A percentile compares a stretch with the other conserved stretches of the same genome.
Evolutionary conservation across 2,888 invertebrate species (phyloP).

Genomic region (Sarcophaga subvicina): DNA sequence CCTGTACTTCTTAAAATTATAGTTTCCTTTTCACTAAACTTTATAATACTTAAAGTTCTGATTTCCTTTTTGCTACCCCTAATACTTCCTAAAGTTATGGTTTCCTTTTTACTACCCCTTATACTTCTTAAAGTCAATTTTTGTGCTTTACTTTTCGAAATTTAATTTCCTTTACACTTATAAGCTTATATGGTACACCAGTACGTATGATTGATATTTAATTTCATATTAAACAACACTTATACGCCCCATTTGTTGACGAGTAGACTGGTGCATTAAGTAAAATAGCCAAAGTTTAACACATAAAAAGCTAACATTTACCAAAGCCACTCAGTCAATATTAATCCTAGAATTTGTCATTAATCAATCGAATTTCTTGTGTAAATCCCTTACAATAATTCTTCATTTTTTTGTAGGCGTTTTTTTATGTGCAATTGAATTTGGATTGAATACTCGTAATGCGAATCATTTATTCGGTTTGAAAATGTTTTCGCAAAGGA

Average conservation of each 20-base stretch:
- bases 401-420: not conserved
- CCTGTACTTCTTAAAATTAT: no score
- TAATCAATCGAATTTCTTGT: conserved; percentile 2
- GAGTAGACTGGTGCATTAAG: not conserved
- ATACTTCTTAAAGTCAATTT: no score
- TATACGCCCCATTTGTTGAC: not conserved
- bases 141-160: no score
- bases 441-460: not conserved
- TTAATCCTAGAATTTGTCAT: conserved; percentile 11
- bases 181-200: no score
- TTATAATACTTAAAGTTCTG: no score
- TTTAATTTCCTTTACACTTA: no score
- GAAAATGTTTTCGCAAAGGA: not conserved
- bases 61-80: no score
- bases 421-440: not conserved
- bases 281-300: not conserved
- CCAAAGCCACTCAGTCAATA: not conserved
- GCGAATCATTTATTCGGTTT: not conserved
- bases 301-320: not conserved
- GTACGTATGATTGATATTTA: conserved; percentile 34
- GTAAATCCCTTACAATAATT: not conserved
- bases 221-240: not conserved
- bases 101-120: no score
- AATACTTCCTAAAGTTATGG: no score
- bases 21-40: no score